Conservation (phyloP, 2,797 vertebrate species). For the Eospalax fontanierii region DNA sequence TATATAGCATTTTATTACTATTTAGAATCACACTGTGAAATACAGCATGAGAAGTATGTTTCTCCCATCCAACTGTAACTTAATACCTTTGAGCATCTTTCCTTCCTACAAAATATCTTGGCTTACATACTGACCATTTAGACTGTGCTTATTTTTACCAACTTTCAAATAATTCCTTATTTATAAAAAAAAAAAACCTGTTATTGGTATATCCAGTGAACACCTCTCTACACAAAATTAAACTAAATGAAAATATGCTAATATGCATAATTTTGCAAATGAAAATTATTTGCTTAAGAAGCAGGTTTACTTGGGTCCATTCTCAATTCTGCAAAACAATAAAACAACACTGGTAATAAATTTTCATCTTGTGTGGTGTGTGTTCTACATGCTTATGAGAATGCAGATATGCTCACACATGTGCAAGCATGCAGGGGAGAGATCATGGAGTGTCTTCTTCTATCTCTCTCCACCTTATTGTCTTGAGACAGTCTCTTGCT, state of each 20-base stretch:
- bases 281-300: neutral
- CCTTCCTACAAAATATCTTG: too few relatives aligned
- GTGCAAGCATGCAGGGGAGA: too few relatives aligned
- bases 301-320: neutral
- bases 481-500: too few relatives aligned
- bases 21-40: neutral
- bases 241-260: constrained; percentile 19
- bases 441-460: too few relatives aligned
- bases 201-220: neutral
- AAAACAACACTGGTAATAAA: neutral
- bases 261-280: neutral
- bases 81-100: neutral
- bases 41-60: neutral
- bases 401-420: too few relatives aligned
- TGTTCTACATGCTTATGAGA: too few relatives aligned
- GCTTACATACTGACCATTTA: too few relatives aligned
- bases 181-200: neutral
- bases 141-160: too few relatives aligned
- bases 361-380: neutral
- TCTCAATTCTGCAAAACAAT: neutral
- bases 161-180: constrained; percentile 33
- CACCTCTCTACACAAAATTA: constrained; percentile 12
- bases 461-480: too few relatives aligned
- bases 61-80: neutral
- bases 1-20: neutral